Evolutionary conservation across 2,888 invertebrate genomes (phyloP), one percentile per base, ranked within the genome.

Genomic region (Ichneumoninae sp.): DNA sequence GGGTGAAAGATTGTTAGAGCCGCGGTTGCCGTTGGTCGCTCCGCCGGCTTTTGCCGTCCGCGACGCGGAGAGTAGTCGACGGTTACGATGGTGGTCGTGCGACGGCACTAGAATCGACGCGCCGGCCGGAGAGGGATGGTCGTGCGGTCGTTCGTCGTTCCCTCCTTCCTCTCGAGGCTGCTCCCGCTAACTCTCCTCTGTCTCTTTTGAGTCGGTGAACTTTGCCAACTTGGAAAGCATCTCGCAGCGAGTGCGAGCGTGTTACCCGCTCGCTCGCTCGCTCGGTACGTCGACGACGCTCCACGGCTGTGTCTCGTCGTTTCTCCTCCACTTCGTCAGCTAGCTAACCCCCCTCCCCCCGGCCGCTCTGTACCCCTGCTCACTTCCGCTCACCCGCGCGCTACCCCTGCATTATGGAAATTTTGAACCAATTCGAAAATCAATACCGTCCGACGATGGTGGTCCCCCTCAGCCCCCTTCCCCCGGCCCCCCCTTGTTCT

Each of bases 401-500:
- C 77, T 80, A 79, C 86, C 85, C 87, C 87, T 83, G 92, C 92
- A 93, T 93, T 93, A 93, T 93, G 93, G 93, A 93, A 93, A 93
- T 93, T 93, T 92, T 92, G 92, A 93, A 92, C 92, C 92, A 92
- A 93, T 93, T 93, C 93, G 93, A 93, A 93, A 93, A 93, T 93
- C 93, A 92, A 93, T 93, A 93, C 89, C 89, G 86, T 86, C 87
- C 88, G 88, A 87, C 87, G 84, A 87, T 87, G 88, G 80, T 73
- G 80, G 65, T 82, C 66, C 54, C 77, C 63, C 77, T 65, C 79
- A 52, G 69, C 44, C 69, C 68, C 69, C 69, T 52, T 60, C 65
- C 60, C 81, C 26, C 26, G 26, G 26, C 26, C 54, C 63, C 80
- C 65, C 74, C 60, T 69, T 68, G 69, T 77, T 60, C 74, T 78